Base-by-base conservation (phyloP, 1,140 invertebrate species). In the Calephelis nemesis region DNA sequence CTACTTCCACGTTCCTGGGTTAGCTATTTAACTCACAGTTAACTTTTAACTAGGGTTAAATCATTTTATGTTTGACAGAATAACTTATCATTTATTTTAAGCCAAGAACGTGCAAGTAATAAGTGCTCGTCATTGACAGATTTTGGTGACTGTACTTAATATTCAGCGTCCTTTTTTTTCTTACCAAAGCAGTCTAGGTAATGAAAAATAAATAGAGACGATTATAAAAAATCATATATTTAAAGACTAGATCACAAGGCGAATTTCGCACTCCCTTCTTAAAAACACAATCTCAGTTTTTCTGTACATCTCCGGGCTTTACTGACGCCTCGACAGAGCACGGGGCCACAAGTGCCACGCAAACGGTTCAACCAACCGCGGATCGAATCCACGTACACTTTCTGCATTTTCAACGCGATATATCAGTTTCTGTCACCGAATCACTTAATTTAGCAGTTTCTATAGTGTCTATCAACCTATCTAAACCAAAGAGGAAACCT, bases 401-500 rank as follows among this genome's bases (percentile, higher is more conserved):
- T 74, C 74, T 65, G 47, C 52, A 54, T 66, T 77, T 82, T 91
- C 89, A 91, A 83, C 89, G 89, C 62, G 87, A 90, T 54, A 90
- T 87, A 50, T 90, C 89, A 39, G 84, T 82, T 69, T 90, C 85
- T 58, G 79, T 71, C 47, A 70, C 74, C 47, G 77, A 74, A 63
- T 85, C 82, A 58, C 82, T 74, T 67, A 87, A 67, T 68, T 77
- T 82, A 30, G 84, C 84, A 39, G 79, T 82, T 74, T 91, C 89
- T 83, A 91, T 83, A 13, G 85, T 90, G 67, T 88, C 71, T 76
- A 91, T 96, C 45, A 99, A 93, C 88, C 97, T 96, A 90, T 99
- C 97, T 49, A 99, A 93, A 65, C 98, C 98, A 70, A 94, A 95
- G 0, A 99, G 93, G 77, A 98, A 97, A 7, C 98, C 98, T 89